A percentile compares a stretch with the other conserved stretches of the same genome.
Evolutionary conservation across 2,113 vertebrate species (phyloP).

Genomic region (Thymallus thymallus): DNA sequence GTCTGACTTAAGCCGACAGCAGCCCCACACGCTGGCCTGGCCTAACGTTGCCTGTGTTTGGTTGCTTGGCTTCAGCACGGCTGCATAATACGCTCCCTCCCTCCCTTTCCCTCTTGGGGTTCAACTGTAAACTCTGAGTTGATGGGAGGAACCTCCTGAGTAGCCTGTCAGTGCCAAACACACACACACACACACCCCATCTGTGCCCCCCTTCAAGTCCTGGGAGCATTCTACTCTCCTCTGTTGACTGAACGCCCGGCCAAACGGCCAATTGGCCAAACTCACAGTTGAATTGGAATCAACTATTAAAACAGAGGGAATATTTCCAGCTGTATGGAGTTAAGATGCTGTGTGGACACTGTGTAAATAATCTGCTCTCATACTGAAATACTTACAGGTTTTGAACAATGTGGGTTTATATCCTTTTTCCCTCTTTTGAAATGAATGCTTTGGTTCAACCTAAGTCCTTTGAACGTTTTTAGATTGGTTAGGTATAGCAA

Average conservation of each 20-base stretch:
- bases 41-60: not conserved
- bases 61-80: not conserved
- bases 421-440: constrained; percentile 25
- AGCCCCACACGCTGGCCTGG: not conserved
- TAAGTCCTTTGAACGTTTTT: too few relatives aligned
- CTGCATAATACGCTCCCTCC: not conserved
- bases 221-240: constrained; percentile 40
- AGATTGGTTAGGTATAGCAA: too few relatives aligned
- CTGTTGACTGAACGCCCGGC: not conserved
- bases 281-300: constrained; percentile 56
- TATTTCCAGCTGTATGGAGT: constrained; percentile 57
- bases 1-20: not conserved
- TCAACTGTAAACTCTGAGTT: constrained; percentile 21
- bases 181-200: not conserved
- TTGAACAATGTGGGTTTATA: constrained; percentile 55
- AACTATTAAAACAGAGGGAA: constrained; percentile 60
- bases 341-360: constrained; percentile 53
- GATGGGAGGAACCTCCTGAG: constrained; percentile 16
- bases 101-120: not conserved
- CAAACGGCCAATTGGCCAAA: constrained; percentile 38
- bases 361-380: constrained; percentile 63
- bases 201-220: constrained; percentile 21
- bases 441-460: too few relatives aligned
- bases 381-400: constrained; percentile 71
- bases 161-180: constrained; percentile 7